Base-by-base conservation (phyloP, 2,888 invertebrate species). In the Drosophila neotestacea region DNA sequence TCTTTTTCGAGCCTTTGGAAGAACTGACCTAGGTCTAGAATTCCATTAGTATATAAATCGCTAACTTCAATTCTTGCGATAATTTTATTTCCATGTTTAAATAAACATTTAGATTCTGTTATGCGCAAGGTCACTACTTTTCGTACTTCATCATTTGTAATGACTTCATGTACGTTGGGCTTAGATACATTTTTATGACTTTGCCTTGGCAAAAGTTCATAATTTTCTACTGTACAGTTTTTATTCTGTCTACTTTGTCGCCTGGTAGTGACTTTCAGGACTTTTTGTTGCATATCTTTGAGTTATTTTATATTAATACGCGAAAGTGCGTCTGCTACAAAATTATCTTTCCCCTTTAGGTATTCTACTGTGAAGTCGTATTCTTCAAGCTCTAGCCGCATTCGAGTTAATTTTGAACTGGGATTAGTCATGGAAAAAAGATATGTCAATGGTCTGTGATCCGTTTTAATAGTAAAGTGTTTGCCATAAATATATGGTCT, bases 381-480 rank as follows among this genome's bases (percentile, higher is more conserved):
- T 27, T 22, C 42, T 10, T 42, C 42, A 10, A 42, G 42, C 22
- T 42, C 42, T 16, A 22, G 42, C 10, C 44, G 10, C 42, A 44
- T 44, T 22, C 32, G 13, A 11, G 63, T 55, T 55, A 55, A 27
- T 48, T 63, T 63, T 2, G 39, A 63, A 30, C 48, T 50, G 4
- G 63, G 63, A 27, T 63, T 55, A 16, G n/a, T 42, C 50, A 64
- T 56, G 13, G 64, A 64, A 42, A 64, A 56, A 22, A 56, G 10
- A 16, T 30, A 54, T 13, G 54, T 54, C 13, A 52, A 34, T 28
- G 61, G 51, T 34, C 60, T 61, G 27, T 55, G 58, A 10, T 47
- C 30, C 2, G 47, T 48, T 39, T 58, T 58, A 4, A 55, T 36
- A 10, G 16, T 63, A n/a, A 63, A 55, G n/a, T 66, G 52, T 41